Conservation (phyloP, 2,113 vertebrate genomes). For the Phrynosoma blainvillii region DNA sequence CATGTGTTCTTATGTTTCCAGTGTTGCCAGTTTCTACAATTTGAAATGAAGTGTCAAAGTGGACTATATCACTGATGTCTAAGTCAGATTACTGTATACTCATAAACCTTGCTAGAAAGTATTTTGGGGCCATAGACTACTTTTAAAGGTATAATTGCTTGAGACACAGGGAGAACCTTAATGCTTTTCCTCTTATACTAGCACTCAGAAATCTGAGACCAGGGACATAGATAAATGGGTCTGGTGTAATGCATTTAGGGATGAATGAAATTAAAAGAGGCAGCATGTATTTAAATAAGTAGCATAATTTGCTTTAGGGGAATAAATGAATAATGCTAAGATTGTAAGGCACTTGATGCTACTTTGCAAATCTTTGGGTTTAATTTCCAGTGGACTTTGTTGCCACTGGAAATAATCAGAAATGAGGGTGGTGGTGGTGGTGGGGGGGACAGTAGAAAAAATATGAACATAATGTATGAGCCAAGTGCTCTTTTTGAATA, state of each 20-base stretch:
- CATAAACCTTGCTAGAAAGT: not conserved
- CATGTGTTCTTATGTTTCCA: not conserved
- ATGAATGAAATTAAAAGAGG: conserved; percentile 49
- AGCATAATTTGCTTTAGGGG: conserved; percentile 41
- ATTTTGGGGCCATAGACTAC: not conserved
- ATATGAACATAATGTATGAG: conserved; percentile 28
- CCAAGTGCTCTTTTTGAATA: conserved; percentile 41
- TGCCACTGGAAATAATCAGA: conserved; percentile 38
- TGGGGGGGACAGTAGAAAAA: not conserved
- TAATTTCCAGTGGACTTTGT: conserved; percentile 37
- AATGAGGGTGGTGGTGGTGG: not conserved
- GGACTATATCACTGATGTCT: not conserved
- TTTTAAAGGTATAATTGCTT: not conserved
- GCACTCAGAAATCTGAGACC: conserved; percentile 30
- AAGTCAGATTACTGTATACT: not conserved
- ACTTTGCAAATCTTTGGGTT: conserved; percentile 29
- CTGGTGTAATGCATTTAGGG: conserved; percentile 39
- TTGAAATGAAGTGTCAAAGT: not conserved
- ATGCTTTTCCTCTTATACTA: conserved; percentile 1
- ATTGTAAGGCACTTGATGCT: conserved; percentile 38
- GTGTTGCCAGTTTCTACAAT: not conserved
- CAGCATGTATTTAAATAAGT: conserved; percentile 50
- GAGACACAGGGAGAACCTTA: conserved; percentile 9
- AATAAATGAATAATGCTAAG: conserved; percentile 26
- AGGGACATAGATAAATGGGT: conserved; percentile 30